Evolutionary conservation across 2,888 invertebrate genomes (phyloP), one percentile per base, ranked within the genome.

Genomic region (Ectemnius cavifrons): DNA sequence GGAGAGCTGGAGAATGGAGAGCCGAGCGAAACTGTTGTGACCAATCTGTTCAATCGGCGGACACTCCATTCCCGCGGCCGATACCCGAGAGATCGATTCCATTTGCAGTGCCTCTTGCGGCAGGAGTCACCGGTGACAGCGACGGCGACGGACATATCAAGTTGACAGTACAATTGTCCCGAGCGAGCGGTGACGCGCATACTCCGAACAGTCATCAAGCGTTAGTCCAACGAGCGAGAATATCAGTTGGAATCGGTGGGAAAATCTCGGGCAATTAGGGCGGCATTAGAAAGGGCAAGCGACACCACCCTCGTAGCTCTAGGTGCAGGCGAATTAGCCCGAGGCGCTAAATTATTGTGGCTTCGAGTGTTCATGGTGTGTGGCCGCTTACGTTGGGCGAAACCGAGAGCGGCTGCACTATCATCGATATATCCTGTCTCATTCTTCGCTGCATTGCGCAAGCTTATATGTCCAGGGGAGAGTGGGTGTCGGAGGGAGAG

Each of bases 11-110:
- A 67, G 72, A 37, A 69, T 67, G 60, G 62, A 56, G 73, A 78
- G 57, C 69, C 56, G 60, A 37, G 70, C 58, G 82, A 85, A 82
- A 85, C 85, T 82, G 82, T 83, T 85, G 85, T 85, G 81, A 85
- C 83, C 82, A 78, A 84, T 84, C 76, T 75, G 78, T 70, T 83
- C 83, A 80, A 81, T 80, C 85, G 83, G 75, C 74, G 14, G 62
- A 64, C 58, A 67, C 61, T 52, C 66, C 58, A 59, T 56, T 63
- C 52, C 56, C 75, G 46, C 69, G 73, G 60, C 66, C 73, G 75
- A 68, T 72, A 46, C 13, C 73, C 37, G 6, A 37, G 37, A 37
- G 37, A 37, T 37, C 37, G 37, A 37, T 37, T 37, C 37, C 37
- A 37, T 37, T 37, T 37, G 37, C 37, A 58, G 58, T 64, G 59